Conservation (phyloP, 30 jellyfish, hydroid and myxozoan genomes). For the Pseudorhiza aurosa region DNA sequence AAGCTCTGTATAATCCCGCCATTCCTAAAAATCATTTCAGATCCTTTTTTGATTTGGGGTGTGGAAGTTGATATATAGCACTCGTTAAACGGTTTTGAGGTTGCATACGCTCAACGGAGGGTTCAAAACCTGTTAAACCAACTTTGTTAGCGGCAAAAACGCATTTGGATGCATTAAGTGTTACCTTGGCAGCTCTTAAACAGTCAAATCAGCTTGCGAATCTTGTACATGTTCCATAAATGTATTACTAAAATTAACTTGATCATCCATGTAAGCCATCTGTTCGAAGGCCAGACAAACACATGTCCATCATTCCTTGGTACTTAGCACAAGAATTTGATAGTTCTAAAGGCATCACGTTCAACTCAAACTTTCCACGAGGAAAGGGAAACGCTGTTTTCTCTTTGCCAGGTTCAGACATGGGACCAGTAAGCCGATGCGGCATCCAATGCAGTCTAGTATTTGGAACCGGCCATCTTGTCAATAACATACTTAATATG, state of each 20-base stretch:
- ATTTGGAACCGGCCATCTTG: conserved; percentile 25
- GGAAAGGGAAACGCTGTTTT: conserved; percentile 60
- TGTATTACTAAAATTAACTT: background rate
- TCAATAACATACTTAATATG: conserved; percentile 49
- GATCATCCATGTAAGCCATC: conserved; percentile 41
- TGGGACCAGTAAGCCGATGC: conserved; percentile 69
- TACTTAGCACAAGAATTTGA: conserved; percentile 45
- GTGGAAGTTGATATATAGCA: conserved; percentile 1
- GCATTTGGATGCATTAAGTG: conserved; percentile 37
- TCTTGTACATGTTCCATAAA: conserved; percentile 20
- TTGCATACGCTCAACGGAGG: conserved; percentile 3
- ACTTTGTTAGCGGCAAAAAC: conserved; percentile 43
- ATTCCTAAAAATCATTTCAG: conserved; percentile 53
- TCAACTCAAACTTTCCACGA: conserved; percentile 44
- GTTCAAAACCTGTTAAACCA: conserved; percentile 42
- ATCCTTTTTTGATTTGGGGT: conserved; percentile 32
- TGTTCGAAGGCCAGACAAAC: conserved; percentile 28
- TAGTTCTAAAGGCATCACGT: conserved; percentile 20
- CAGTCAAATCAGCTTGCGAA: conserved; percentile 18
- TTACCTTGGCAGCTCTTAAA: background rate
- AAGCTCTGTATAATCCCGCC: conserved; percentile 51
- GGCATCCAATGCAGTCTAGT: conserved; percentile 39
- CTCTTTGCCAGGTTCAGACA: conserved; percentile 40
- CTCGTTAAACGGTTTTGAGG: conserved; percentile 45
- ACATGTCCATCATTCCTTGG: conserved; percentile 48